Base-by-base conservation (phyloP, 2,113 vertebrate species). In the Sebastes fasciatus region DNA sequence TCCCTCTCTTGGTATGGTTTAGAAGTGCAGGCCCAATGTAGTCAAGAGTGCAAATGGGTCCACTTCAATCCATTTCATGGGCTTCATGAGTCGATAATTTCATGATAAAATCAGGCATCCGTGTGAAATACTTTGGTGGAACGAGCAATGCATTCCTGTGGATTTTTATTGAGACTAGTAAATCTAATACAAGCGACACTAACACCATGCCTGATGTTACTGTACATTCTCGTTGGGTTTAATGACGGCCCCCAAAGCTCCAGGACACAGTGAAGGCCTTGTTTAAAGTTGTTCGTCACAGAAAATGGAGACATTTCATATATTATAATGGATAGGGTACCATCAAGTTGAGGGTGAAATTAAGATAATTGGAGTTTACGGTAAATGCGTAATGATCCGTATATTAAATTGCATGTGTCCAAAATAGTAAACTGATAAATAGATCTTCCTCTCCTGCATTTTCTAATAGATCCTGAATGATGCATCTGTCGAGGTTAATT, bases 1-100 rank as follows among this genome's bases (percentile, higher is more conserved):
- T 42, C 91, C 91, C 91, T 84, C 93, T 80, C 8, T 77, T 90
- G 93, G 64, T 71, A 0, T 19, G 62, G 57, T 62, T n/a, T 57
- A 48, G 54, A 88, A 91, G 54, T 86, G 79, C 90, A 87, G 77
- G 21, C 52, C 45, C 0, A 34, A 0, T 54, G 49, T 1, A 54
- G 26, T 64, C 0, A 49, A 40, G 17, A 42, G 49, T 34, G 8
- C 17, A 19, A 67, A 73, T 58, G 46, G 5, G 62, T 61, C 40
- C 49, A 9, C 6, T 34, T 4, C 4, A 1, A 16, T 61, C 2
- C n/a, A 6, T 13, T 58, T 45, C 13, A 45, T 11, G 0, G 48
- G n/a, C 43, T 5, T 69, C 4, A n/a, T 46, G 26, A 71, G 40
- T 42, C 64, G 1, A 19, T 85, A 14, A 67, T 8, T 65, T 9